Evolutionary conservation across 2,888 invertebrate genomes (phyloP).

Genomic region (Platypus cylindrus): DNA sequence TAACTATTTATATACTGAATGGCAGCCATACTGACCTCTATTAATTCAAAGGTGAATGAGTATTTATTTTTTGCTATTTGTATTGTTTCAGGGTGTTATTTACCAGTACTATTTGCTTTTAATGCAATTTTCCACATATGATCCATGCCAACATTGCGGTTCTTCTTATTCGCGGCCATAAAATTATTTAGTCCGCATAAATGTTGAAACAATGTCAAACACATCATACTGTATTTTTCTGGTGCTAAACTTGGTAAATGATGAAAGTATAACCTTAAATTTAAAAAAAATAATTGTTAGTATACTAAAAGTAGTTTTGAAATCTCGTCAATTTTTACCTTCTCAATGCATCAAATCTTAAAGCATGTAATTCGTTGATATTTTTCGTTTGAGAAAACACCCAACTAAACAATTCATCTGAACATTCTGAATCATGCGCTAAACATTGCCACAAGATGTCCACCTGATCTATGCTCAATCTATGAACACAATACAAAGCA

Average conservation of each 20-base stretch:
- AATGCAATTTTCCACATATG: constrained; percentile 91
- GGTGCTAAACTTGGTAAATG: constrained; percentile 82
- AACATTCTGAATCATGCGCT: constrained; percentile 71
- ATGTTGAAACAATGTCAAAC: constrained; percentile 81
- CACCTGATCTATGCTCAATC: constrained; percentile 74
- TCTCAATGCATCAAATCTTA: constrained; percentile 75
- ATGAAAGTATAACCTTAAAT: constrained; percentile 58
- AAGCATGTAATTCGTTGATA: constrained; percentile 83
- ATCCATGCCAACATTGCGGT: constrained; percentile 75
- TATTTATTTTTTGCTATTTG: not conserved
- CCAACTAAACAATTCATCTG: constrained; percentile 91
- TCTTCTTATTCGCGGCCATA: constrained; percentile 51
- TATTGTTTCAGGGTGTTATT: not conserved
- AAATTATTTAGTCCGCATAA: constrained; percentile 76
- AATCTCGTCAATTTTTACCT: constrained; percentile 24
- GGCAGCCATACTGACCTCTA: constrained; percentile 85
- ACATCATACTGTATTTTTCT: constrained; percentile 85
- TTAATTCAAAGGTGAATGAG: constrained; percentile 11
- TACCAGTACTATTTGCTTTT: constrained; percentile 72
- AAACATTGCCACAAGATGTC: constrained; percentile 87
- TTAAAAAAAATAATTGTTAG: not conserved
- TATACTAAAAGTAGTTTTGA: not conserved
- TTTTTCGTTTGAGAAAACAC: constrained; percentile 82
- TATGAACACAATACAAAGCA: constrained; percentile 22
- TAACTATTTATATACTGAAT: constrained; percentile 89